Base-by-base conservation (phyloP, 2,888 invertebrate genomes). In the Melangyna quadrimaculata region DNA sequence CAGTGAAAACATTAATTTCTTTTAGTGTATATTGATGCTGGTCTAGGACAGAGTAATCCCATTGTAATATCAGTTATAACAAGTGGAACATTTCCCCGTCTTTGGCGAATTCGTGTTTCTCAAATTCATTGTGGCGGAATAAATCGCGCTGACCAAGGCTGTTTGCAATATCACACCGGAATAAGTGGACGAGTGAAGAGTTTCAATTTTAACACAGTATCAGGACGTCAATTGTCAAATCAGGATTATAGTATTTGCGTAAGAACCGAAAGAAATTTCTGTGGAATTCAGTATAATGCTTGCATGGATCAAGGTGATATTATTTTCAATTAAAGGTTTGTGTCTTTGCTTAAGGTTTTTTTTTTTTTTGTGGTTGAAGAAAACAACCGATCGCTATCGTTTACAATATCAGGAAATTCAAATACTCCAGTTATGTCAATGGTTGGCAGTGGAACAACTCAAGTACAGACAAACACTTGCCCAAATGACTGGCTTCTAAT, bases 161-260 rank as follows among this genome's bases (percentile, higher is more conserved):
- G 92, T 40, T 78, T 92, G 40, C 93, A 93, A 87, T 92, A 91
- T 74, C 89, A 89, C 57, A 92, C 91, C 0, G 96, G 97, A 0
- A 96, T 97, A 1, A 95, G 96, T 17, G 97, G 97, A 0, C 95
- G 95, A 78, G 94, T 97, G 14, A 94, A 94, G 48, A 97, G 97
- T 4, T 98, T 96, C 92, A 98, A 98, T 92, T 98, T 96, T 90
- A 96, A 97, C 88, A 94, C 95, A 0, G 93, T 93, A 0, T 94
- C 94, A 0, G 97, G 97, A 0, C 92, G 95, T 2, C 97, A 97
- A 89, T 93, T 97, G 19, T 97, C 97, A 74, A 97, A 97, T 91
- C 97, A 97, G 90, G 97, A 97, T 91, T 98, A 98, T 90, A 96
- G 96, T 87, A 95, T 97, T 87, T 98, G 97, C 90, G 94, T 97